Evolutionary conservation across 2,888 invertebrate genomes (phyloP), one percentile per base, ranked within the genome.

Genomic region (Plusia festucae): DNA sequence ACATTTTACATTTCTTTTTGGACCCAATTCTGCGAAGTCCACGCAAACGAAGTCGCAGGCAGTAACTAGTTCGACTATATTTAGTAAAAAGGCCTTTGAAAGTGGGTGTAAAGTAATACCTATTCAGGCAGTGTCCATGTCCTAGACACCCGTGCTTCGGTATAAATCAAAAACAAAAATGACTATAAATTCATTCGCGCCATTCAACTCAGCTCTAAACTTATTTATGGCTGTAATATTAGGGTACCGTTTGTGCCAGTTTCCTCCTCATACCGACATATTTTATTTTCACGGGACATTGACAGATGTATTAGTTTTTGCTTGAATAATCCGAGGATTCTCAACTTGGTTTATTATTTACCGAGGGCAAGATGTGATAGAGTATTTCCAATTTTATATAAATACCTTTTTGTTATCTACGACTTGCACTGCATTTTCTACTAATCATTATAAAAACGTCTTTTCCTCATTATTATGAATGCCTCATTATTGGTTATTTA

Each of bases 211-310:
- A 18, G 11, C 9, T 49, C 46, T 20, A 49, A 49, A 49, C 46
- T 49, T 49, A 49, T 49, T 49, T 49, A 49, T 49, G 20, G 20
- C 18, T 16, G 46, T 49, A 49, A 49, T 49, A 49, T 49, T 49
- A 18, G 18, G 46, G 46, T 9, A 20, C 46, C 46, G 11, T 49
- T 49, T 18, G 18, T 46, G n/a, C 20, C 18, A 49, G 18, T 11
- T 49, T 18, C 46, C 18, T 18, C 18, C 15, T 15, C 7, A 20
- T 8, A 24, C 24, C 46, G 20, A 49, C 20, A 9, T 20, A 11
- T 20, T 49, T 49, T 49, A 49, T 49, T 49, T 46, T 20, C 46
- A 11, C 46, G 18, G 46, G 46, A 49, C 46, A 18, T 49, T 18
- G 46, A 49, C 46, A 49, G 46, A 49, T 49, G 46, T 46, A 16